phyloP scores from a whole-genome alignment of 2,888 invertebrate species.

The Anagyrus pseudococci region DNA sequence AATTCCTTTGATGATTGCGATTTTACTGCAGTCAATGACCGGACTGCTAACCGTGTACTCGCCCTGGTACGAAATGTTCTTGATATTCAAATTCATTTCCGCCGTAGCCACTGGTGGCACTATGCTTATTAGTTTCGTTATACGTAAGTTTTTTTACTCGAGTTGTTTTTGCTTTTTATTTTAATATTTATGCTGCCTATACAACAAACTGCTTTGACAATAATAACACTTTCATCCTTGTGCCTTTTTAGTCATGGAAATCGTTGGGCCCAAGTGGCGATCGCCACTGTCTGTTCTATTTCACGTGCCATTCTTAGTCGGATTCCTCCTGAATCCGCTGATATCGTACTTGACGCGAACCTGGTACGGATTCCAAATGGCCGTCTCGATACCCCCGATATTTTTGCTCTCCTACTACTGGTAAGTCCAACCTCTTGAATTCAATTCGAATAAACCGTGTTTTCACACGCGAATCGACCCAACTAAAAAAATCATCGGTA shows the following conservation, averaged over 20 bases:
- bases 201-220: too few relatives aligned
- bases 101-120: constrained; percentile 71
- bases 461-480: too few relatives aligned
- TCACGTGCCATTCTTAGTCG: constrained; percentile 67
- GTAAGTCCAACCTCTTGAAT: too few relatives aligned
- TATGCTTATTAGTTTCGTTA: constrained; percentile 72
- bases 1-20: constrained; percentile 67
- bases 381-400: constrained; percentile 62
- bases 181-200: not conserved
- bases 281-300: constrained; percentile 64
- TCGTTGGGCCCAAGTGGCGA: constrained; percentile 65
- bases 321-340: constrained; percentile 66
- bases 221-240: too few relatives aligned
- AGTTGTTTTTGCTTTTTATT: not conserved
- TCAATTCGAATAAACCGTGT: too few relatives aligned
- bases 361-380: constrained; percentile 65
- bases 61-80: constrained; percentile 68
- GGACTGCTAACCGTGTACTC: constrained; percentile 67
- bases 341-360: constrained; percentile 69
- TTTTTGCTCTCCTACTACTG: constrained; percentile 63
- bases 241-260: constrained; percentile 67
- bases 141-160: constrained; percentile 59
- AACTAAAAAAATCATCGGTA: too few relatives aligned
- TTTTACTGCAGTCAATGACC: constrained; percentile 65
- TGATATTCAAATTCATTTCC: constrained; percentile 67